Evolutionary conservation across 2,888 invertebrate species (phyloP), one percentile per base, ranked within the genome.

Genomic region (Tenthredo amoena): DNA sequence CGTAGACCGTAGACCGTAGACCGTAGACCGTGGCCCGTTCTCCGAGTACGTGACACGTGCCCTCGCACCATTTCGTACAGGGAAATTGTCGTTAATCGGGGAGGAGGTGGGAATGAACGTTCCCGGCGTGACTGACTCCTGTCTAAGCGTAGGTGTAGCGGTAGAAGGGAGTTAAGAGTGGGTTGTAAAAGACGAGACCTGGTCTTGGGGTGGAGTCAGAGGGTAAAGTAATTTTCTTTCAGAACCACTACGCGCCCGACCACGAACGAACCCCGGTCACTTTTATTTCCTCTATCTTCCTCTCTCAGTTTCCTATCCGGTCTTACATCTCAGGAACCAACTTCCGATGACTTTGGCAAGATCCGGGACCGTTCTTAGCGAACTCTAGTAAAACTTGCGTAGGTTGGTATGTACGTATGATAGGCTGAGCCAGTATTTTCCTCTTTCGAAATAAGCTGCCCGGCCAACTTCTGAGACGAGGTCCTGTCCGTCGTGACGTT

Each of bases 191-290:
- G 83, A 81, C 62, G 81, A 81, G 81, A 62, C 68, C 68, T 31
- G 10, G 50, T 31, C 31, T 71, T n/a, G 18, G 43, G 43, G 83
- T 65, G 26, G 50, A 68, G 62, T 50, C 50, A 50, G 76, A 76
- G 84, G 84, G 55, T 58, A 50, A 76, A 85, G 82, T 82, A 85
- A 82, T 85, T 85, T 58, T 72, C 82, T 72, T 82, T 71, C 47
- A 68, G 50, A 71, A 71, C 71, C 82, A 72, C 79, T 71, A 68
- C 83, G 37, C 37, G 31, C 31, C 77, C 21, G 55, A 77, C 50
- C 77, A 31, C 50, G 50, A 50, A 77, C 77, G 74, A 50, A 68
- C 68, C 68, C 68, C 7, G 68, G 83, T 83, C 83, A 83, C 83
- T 83, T 83, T 83, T 83, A 83, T 83, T 83, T 83, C 83, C 83